phyloP scores from a whole-genome alignment of 2,797 vertebrate genomes.

The Alfaro cultratus region DNA sequence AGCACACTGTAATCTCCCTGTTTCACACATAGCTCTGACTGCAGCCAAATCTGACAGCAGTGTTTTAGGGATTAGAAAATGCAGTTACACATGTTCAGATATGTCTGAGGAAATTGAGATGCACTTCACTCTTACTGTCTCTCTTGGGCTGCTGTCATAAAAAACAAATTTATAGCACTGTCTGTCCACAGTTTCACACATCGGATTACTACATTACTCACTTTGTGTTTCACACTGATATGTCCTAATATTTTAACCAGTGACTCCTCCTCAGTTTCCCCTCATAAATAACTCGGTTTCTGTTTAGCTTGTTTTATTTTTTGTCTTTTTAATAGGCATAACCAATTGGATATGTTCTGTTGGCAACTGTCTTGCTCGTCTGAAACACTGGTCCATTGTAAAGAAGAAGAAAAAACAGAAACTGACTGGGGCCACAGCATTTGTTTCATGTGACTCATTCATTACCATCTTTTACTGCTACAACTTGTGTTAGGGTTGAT shows the following conservation, averaged over 20 bases:
- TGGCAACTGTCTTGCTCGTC: conserved; percentile 69
- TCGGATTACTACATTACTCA: conserved; percentile 65
- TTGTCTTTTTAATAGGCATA: conserved; percentile 66
- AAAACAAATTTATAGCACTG: conserved; percentile 50
- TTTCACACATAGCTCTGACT: conserved; percentile 26
- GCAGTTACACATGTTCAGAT: conserved; percentile 73
- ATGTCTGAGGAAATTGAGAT: conserved; percentile 69
- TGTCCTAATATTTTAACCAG: conserved; percentile 74
- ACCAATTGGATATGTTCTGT: conserved; percentile 81
- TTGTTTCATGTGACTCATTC: conserved; percentile 58
- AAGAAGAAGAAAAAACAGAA: conserved; percentile 30
- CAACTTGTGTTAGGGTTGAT: conserved; percentile 25
- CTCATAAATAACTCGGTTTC: conserved; percentile 71
- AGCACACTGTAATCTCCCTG: conserved; percentile 46
- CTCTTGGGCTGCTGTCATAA: conserved; percentile 53
- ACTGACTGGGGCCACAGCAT: conserved; percentile 27
- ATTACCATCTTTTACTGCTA: conserved; percentile 12
- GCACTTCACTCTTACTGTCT: conserved; percentile 48
- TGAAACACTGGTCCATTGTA: conserved; percentile 77
- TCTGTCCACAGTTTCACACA: conserved; percentile 67
- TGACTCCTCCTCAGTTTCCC: conserved; percentile 50
- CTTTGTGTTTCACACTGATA: conserved; percentile 71
- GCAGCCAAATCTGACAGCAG: conserved; percentile 55
- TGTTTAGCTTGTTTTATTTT: conserved; percentile 76
- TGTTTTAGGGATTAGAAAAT: conserved; percentile 64